These are phyloP conservation scores for Gymnarchus niloticus DNA, from an alignment of 2,113 vertebrate genomes.

Conservation along the genomic window DNA sequence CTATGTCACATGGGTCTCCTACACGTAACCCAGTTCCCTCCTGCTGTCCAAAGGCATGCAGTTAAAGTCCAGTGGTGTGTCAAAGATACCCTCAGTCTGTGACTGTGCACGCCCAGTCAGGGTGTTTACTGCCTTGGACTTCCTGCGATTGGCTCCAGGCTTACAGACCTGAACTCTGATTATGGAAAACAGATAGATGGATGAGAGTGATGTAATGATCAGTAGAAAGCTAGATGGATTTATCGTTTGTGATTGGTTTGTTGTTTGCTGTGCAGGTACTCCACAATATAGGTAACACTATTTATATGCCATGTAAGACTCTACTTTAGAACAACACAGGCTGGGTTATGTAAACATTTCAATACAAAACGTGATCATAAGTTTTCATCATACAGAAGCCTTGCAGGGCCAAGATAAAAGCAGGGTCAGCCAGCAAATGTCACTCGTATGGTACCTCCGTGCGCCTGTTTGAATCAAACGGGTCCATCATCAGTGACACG, in stretches of 20 bases:
- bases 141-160: not conserved
- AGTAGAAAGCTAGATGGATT: not conserved
- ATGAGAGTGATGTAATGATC: too few relatives aligned
- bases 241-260: not conserved
- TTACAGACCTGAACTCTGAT: not conserved
- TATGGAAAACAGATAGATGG: not conserved
- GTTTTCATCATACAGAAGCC: not conserved
- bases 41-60: not conserved
- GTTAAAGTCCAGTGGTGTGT: not conserved
- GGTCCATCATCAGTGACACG: conserved; percentile 69
- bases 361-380: not conserved
- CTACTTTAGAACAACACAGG: not conserved
- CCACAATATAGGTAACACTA: not conserved
- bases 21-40: not conserved
- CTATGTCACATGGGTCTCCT: not conserved
- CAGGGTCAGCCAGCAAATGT: conserved; percentile 63
- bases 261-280: not conserved
- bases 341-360: not conserved
- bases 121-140: not conserved
- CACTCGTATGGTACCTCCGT: conserved; percentile 59
- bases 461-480: conserved; percentile 69
- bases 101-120: not conserved
- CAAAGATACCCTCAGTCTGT: not conserved
- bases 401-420: not conserved
- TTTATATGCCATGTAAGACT: not conserved